Evolutionary conservation across 2,797 vertebrate genomes (phyloP), one percentile per base, ranked within the genome.

Genomic region (Paguma larvata): DNA sequence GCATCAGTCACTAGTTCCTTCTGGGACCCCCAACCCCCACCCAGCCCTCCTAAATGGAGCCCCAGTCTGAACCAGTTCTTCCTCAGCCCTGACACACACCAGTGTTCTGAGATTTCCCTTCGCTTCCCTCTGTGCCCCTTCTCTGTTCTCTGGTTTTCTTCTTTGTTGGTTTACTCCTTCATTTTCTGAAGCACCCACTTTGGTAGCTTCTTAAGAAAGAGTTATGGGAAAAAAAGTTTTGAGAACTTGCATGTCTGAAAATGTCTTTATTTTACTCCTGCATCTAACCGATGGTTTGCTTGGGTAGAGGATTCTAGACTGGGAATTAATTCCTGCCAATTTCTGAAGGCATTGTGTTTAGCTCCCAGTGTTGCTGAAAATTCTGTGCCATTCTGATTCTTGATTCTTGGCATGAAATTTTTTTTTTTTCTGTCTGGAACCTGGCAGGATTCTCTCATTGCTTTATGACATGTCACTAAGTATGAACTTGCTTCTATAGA

Each of bases 241-340:
- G 59, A 73, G 51, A 63, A 4, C 27, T 73, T 51, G 6, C 13
- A 7, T 38, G 15, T 85, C 75, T 90, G 23, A 67, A 85, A 80
- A 68, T 77, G 59, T 86, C 48, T 19, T 77, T 23, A 53, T 83
- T 75, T 56, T 34, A 53, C 27, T 89, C 44, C 92, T 21, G 11
- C 30, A 41, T 38, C 80, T 72, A 48, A 46, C 72, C 56, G 53
- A 73, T 44, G 32, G 27, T 85, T 95, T 92, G 75, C 11, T 25
- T 53, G 38, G 1, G 10, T 44, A 30, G n/a, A 53, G 34, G 34
- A 70, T 38, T 93, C 86, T 62, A 7, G 27, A 18, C 79, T 86
- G 44, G 30, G 56, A 93, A 93, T 79, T 65, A 94, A 90, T 67
- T 90, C 44, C 56, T 82, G 44, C 44, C 87, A 63, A 87, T 70